Conservation (phyloP, 2,797 vertebrate genomes). For the Acanthurus tractus region DNA sequence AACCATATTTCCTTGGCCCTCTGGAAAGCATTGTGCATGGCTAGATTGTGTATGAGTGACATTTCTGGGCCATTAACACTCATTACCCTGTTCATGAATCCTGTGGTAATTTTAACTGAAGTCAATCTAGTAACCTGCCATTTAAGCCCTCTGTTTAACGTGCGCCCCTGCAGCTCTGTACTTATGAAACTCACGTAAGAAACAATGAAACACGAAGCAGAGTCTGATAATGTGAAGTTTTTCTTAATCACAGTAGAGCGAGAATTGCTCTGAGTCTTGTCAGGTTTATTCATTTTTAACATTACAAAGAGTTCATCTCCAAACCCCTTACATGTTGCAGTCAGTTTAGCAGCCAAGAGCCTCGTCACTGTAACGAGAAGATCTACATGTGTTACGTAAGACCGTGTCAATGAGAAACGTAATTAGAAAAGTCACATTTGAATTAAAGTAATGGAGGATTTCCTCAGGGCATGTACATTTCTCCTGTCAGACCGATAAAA, state of each 20-base stretch:
- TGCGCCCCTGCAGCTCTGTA: slow-evolving; percentile 39
- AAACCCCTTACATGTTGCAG: slow-evolving; percentile 15
- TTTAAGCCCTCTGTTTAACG: slow-evolving; percentile 64
- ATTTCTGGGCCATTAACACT: slow-evolving; percentile 76
- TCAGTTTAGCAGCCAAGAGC: slow-evolving; percentile 3
- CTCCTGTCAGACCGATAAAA: background rate
- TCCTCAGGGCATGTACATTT: background rate
- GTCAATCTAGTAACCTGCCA: slow-evolving; percentile 71
- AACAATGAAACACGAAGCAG: slow-evolving; percentile 51
- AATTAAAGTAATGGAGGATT: slow-evolving; percentile 7
- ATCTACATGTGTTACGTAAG: slow-evolving; percentile 22
- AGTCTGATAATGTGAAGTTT: slow-evolving; percentile 32
- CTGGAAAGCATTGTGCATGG: slow-evolving; percentile 32
- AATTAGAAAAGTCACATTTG: slow-evolving; percentile 37
- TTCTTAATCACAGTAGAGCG: slow-evolving; percentile 19
- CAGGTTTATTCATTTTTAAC: slow-evolving; percentile 12
- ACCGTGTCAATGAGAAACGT: slow-evolving; percentile 18
- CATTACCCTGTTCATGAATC: slow-evolving; percentile 30
- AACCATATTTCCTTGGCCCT: slow-evolving; percentile 35
- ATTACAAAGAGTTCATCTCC: slow-evolving; percentile 17
- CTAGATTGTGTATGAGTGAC: slow-evolving; percentile 64
- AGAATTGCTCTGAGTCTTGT: slow-evolving; percentile 3
- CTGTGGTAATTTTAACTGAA: slow-evolving; percentile 61
- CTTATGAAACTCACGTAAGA: slow-evolving; percentile 41
- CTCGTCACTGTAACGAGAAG: slow-evolving; percentile 37